Evolutionary conservation across 92 coral and sea anemone genomes (phyloP).

Genomic region (Porites divaricata): DNA sequence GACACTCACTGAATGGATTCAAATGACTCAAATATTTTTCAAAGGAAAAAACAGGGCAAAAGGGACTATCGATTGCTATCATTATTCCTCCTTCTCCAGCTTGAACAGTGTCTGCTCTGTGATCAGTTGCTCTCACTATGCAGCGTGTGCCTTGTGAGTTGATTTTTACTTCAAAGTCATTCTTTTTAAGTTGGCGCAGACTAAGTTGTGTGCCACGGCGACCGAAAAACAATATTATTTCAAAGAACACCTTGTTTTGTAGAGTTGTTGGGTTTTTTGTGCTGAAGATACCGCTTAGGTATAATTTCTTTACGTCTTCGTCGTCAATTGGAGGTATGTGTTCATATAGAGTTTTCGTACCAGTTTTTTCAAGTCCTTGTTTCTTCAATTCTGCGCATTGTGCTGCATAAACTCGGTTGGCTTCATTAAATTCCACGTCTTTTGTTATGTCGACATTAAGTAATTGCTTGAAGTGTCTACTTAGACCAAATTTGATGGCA

Average conservation of each 20-base stretch:
- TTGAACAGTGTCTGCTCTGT: slow-evolving; percentile 40
- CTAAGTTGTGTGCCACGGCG: slow-evolving; percentile 48
- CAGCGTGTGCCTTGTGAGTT: slow-evolving; percentile 39
- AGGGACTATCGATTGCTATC: slow-evolving; percentile 47
- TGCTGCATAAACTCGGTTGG: slow-evolving; percentile 58
- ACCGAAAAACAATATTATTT: slow-evolving; percentile 65
- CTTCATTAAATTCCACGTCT: slow-evolving; percentile 45
- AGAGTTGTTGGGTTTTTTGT: slow-evolving; percentile 44
- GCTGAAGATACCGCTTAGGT: slow-evolving; percentile 45
- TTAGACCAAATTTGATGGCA: slow-evolving; percentile 30
- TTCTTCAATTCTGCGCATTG: slow-evolving; percentile 30
- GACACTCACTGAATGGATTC: slow-evolving; percentile 60
- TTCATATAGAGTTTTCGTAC: background rate
- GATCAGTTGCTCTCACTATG: slow-evolving; percentile 29
- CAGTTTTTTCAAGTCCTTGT: slow-evolving; percentile 37
- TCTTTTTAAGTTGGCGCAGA: slow-evolving; percentile 55
- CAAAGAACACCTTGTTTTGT: slow-evolving; percentile 52
- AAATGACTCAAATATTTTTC: slow-evolving; percentile 55
- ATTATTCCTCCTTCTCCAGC: slow-evolving; percentile 34
- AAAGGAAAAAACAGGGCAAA: slow-evolving; percentile 60
- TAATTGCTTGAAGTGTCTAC: slow-evolving; percentile 13
- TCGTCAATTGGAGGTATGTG: slow-evolving; percentile 60
- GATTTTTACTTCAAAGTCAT: slow-evolving; percentile 30
- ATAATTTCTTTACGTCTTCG: slow-evolving; percentile 53
- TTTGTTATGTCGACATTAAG: slow-evolving; percentile 39